Percentiles rank a stretch among this genome's conserved stretches.
phyloP scores from a whole-genome alignment of 2,888 invertebrate species.

The Rotaria socialis region DNA sequence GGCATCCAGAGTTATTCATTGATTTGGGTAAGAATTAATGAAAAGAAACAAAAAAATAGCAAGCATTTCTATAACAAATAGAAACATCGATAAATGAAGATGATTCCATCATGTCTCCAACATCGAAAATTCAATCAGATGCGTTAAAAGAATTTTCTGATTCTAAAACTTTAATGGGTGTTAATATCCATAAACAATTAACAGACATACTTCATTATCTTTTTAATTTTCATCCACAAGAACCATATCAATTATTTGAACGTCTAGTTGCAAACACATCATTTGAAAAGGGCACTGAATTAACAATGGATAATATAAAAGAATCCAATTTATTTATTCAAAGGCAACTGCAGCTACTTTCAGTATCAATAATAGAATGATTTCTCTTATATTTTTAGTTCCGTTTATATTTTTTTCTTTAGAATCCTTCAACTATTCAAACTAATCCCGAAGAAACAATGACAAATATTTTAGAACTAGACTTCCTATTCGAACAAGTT shows the following conservation, averaged over 20 bases:
- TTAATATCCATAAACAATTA: background rate
- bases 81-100: too few relatives aligned
- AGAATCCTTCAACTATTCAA: background rate
- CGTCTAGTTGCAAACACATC: background rate
- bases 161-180: too few relatives aligned
- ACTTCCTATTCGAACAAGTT: background rate
- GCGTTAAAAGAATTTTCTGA: too few relatives aligned
- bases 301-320: background rate
- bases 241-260: background rate
- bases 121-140: too few relatives aligned
- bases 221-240: background rate
- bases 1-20: slow-evolving; percentile 17
- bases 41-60: too few relatives aligned
- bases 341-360: too few relatives aligned
- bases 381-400: too few relatives aligned
- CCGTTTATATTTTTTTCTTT: background rate
- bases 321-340: background rate
- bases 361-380: too few relatives aligned
- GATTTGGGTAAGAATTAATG: background rate
- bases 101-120: too few relatives aligned
- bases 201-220: background rate
- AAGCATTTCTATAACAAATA: too few relatives aligned
- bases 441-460: background rate
- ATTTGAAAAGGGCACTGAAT: background rate
- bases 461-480: background rate